phyloP scores from a whole-genome alignment of 2,113 vertebrate genomes.

The Uria aalge region DNA sequence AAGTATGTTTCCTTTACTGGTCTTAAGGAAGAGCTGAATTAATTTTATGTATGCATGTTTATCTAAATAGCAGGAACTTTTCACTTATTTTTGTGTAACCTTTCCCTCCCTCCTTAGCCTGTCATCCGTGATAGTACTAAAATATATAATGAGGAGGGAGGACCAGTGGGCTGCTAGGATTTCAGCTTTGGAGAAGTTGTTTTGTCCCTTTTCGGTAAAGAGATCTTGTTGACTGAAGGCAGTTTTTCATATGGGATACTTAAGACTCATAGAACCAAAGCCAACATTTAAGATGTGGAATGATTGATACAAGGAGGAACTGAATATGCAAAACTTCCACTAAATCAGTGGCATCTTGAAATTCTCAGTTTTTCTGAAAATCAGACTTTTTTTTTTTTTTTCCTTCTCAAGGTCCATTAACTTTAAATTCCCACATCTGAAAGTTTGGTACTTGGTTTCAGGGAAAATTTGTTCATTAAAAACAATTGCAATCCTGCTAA shows the following conservation, averaged over 20 bases:
- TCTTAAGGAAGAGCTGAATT: not conserved
- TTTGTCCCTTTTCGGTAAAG: not conserved
- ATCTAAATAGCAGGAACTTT: not conserved
- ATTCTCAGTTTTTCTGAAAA: not conserved
- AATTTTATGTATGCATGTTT: not conserved
- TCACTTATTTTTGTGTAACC: not conserved
- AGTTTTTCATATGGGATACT: not conserved
- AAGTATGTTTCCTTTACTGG: not conserved
- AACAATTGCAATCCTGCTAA: not conserved
- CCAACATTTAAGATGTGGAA: not conserved
- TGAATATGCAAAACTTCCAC: not conserved
- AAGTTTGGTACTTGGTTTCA: not conserved
- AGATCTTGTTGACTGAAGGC: not conserved
- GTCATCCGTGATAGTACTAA: not conserved
- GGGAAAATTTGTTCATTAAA: not conserved
- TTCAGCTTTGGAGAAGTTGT: not conserved
- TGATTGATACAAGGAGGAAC: not conserved
- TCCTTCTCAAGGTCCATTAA: not conserved
- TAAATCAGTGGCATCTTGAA: not conserved
- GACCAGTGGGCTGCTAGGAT: not conserved
- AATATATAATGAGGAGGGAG: not conserved
- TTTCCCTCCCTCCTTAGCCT: not conserved
- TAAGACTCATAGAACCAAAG: not conserved
- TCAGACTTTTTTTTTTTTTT: not conserved
- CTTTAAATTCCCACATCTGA: not conserved